A percentile compares a stretch with the other conserved stretches of the same genome.
Conservation (phyloP, 2,888 invertebrate genomes). For the Philhelius pedissequus region DNA sequence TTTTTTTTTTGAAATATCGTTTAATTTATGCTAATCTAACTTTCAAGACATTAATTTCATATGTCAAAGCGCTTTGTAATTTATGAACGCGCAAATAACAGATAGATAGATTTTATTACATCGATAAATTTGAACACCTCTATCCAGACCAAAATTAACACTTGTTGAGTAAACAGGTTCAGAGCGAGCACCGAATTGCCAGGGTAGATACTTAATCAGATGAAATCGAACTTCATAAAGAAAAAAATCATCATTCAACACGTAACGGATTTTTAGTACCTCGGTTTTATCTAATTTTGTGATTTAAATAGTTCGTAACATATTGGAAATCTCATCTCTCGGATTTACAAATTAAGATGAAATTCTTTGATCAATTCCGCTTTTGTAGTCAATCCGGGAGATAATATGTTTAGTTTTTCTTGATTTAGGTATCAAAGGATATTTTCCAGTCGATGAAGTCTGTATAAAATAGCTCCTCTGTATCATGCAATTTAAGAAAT, state of each 20-base stretch:
- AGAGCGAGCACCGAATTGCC: background rate
- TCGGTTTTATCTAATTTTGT: background rate
- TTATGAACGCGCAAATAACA: conserved; percentile 33
- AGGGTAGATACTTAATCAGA: background rate
- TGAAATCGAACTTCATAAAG: conserved; percentile 28
- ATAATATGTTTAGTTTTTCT: background rate
- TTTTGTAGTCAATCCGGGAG: background rate
- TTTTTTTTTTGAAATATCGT: background rate
- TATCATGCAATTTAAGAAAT: conserved; percentile 13
- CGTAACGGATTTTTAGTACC: conserved; percentile 2
- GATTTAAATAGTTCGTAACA: background rate
- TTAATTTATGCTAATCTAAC: conserved; percentile 20
- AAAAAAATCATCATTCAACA: conserved; percentile 12
- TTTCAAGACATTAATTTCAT: conserved; percentile 43
- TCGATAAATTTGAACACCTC: background rate
- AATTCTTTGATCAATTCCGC: conserved; percentile 49
- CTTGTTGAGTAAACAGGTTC: conserved; percentile 46
- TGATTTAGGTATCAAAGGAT: conserved; percentile 52
- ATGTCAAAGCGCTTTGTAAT: conserved; percentile 41
- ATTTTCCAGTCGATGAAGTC: conserved; percentile 43
- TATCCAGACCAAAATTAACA: background rate
- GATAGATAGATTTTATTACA: background rate
- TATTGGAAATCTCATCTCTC: conserved; percentile 23
- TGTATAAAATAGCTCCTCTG: conserved; percentile 18
- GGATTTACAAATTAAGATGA: conserved; percentile 34